These are phyloP conservation scores for Nebria brevicollis DNA, from an alignment of 2,888 invertebrate species.

Conservation along the genomic window DNA sequence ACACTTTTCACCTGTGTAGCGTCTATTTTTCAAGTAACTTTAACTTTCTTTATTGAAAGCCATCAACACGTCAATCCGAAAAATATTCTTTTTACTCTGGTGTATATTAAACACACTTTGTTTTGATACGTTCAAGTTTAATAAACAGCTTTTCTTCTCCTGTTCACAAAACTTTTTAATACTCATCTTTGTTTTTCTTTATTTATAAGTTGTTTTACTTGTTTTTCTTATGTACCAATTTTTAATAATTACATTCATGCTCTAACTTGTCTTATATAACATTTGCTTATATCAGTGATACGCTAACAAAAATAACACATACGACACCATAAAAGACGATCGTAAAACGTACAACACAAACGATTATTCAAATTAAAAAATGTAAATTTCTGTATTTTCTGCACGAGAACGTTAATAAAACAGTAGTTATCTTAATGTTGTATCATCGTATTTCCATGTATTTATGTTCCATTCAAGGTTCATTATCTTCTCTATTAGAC, in stretches of 20 bases:
- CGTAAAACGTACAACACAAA: background rate
- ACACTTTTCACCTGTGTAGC: background rate
- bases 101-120: background rate
- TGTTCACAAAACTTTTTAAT: conserved; percentile 22
- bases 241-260: conserved; percentile 8
- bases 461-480: background rate
- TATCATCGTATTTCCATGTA: background rate
- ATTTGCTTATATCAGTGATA: background rate
- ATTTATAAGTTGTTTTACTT: conserved; percentile 2
- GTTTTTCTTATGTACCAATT: background rate
- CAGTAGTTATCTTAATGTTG: conserved; percentile 1
- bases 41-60: conserved; percentile 20
- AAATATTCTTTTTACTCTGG: conserved; percentile 4
- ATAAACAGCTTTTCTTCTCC: conserved; percentile 21
- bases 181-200: conserved; percentile 17
- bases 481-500: background rate
- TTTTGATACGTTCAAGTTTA: background rate
- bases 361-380: conserved; percentile 1
- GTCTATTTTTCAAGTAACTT: background rate
- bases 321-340: background rate
- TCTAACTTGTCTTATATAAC: background rate
- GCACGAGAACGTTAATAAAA: conserved; percentile 1
- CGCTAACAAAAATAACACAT: background rate
- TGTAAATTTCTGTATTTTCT: conserved; percentile 1
- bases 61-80: conserved; percentile 24